Base-by-base conservation (phyloP, 2,797 vertebrate species). In the Acanthurus leucopareius region DNA sequence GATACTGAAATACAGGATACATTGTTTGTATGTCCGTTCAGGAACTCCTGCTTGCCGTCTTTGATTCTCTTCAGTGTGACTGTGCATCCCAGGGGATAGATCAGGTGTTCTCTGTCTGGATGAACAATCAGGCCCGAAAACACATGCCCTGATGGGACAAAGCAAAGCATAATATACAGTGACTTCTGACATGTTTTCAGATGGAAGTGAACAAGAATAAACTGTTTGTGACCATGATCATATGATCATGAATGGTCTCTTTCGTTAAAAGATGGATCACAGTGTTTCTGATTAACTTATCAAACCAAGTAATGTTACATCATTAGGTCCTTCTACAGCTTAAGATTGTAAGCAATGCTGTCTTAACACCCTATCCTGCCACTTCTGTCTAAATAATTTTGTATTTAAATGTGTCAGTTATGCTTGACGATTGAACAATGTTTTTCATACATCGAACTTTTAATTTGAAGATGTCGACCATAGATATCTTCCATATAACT, bases 1-100 rank as follows among this genome's bases (percentile, higher is more conserved):
- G 97, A 98, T 67, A 97, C 88, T 0, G 91, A 65, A 4, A 99
- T 5, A 8, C 97, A 98, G 85, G 97, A 97, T 1, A 99, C 85
- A 0, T 97, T 97, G 92, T 97, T 96, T 8, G 94, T 95, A 74
- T 98, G 98, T 22, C 97, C 97, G 0, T 96, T 95, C 11, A 99
- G 93, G 86, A 99, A 97, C 10, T 91, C 86, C 88, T 97, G 97
- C 20, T 95, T 93, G 3, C 90, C 90, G 5, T 90, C 96, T 60
- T 82, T 93, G 53, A 98, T 92, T 22, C 90, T 93, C 79, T 96
- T 95, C 58, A 98, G 84, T 57, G 98, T 94, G 7, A 98, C 48
- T 0, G 96, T 96, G 80, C 93, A 96, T 6, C 98, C 97, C 85
- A 99, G 91, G 7, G 97, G 97, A 69, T 97, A 99, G 73, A 99